These are phyloP conservation scores for Hartigia nigra DNA, from an alignment of 2,888 invertebrate species.

Conservation along the genomic window DNA sequence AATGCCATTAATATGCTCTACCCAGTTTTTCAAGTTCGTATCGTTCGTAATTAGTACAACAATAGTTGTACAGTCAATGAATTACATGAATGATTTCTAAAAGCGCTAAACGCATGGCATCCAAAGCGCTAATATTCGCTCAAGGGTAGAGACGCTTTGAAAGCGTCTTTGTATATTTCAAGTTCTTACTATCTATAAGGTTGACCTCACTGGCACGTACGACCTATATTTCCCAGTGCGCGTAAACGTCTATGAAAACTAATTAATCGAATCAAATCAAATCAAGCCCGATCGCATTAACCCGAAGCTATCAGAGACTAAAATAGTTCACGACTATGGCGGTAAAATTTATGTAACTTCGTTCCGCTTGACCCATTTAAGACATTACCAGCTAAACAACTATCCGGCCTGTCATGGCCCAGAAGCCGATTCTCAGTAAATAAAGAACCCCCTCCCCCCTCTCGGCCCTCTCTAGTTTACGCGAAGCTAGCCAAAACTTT, in stretches of 20 bases:
- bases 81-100: neutral
- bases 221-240: conserved; percentile 42
- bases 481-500: neutral
- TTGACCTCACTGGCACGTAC: conserved; percentile 35
- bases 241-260: conserved; percentile 34
- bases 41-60: neutral
- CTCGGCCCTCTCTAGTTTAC: neutral
- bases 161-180: conserved; percentile 22
- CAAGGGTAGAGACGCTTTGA: neutral
- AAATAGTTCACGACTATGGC: conserved; percentile 52
- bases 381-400: neutral
- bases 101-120: neutral
- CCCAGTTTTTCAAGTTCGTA: neutral
- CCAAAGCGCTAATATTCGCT: neutral
- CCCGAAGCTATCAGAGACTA: conserved; percentile 41
- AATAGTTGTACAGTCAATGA: neutral
- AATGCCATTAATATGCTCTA: neutral
- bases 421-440: neutral
- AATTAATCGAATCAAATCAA: conserved; percentile 44
- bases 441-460: too few species aligned
- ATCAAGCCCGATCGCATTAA: conserved; percentile 45
- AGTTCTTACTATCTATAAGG: conserved; percentile 39
- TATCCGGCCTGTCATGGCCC: neutral
- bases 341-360: conserved; percentile 35
- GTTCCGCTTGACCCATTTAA: conserved; percentile 35